Conservation (phyloP, 1,140 invertebrate species). For the Drosophila eugracilis region DNA sequence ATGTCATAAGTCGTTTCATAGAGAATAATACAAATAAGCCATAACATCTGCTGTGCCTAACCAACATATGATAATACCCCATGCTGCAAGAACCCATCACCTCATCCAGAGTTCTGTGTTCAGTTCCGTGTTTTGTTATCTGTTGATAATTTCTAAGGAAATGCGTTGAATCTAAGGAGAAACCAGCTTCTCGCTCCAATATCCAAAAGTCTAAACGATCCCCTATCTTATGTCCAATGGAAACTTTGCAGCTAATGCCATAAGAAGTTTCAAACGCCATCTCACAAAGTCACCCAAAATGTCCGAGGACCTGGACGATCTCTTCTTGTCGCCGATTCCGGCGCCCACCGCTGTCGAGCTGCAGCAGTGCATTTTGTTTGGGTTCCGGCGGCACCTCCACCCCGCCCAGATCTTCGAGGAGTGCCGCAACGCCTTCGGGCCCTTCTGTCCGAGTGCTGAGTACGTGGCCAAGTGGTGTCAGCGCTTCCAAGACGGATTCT, state of each 20-base stretch:
- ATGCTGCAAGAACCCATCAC: conserved; percentile 18
- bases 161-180: conserved; percentile 16
- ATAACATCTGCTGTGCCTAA: conserved; percentile 20
- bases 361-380: conserved; percentile 75
- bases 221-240: conserved; percentile 28
- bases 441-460: conserved; percentile 67
- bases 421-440: conserved; percentile 68
- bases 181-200: conserved; percentile 21
- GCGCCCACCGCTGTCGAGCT: conserved; percentile 64
- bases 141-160: conserved; percentile 17
- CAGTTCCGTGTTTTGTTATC: background rate
- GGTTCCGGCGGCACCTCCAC: conserved; percentile 70
- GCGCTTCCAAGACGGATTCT: conserved; percentile 69
- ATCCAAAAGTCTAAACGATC: conserved; percentile 32
- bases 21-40: conserved; percentile 5
- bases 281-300: conserved; percentile 50
- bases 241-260: conserved; percentile 74
- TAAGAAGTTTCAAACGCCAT: conserved; percentile 67
- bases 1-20: conserved; percentile 7
- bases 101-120: conserved; percentile 34
- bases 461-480: conserved; percentile 74
- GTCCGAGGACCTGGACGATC: conserved; percentile 77
- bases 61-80: conserved; percentile 27
- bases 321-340: conserved; percentile 73
- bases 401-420: conserved; percentile 68